phyloP scores from a whole-genome alignment of 2,888 invertebrate species.

The Meteorus colon region DNA sequence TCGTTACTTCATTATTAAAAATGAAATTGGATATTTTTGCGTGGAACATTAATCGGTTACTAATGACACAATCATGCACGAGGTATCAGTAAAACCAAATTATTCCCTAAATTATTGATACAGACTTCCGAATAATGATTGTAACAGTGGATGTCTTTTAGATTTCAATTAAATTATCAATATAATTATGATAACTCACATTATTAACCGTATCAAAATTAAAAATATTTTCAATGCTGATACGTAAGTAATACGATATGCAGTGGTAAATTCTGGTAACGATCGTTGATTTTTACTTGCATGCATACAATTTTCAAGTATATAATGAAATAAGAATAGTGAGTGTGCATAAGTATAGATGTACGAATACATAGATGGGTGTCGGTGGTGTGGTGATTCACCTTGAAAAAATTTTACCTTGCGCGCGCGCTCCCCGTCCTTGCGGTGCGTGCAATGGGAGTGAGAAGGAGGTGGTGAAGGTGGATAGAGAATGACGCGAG shows the following conservation, averaged over 20 bases:
- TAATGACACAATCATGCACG: too few relatives aligned
- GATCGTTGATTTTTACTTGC: slow-evolving; percentile 5
- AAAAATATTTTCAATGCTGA: too few relatives aligned
- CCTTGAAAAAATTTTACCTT: slow-evolving; percentile 64
- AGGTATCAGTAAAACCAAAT: too few relatives aligned
- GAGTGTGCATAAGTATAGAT: neutral
- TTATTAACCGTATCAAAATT: too few relatives aligned
- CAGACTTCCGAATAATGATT: too few relatives aligned
- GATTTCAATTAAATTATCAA: too few relatives aligned
- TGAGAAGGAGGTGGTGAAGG: slow-evolving; percentile 34
- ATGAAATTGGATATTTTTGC: too few relatives aligned
- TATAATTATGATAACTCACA: too few relatives aligned
- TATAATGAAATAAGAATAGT: slow-evolving; percentile 11
- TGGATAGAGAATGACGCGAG: slow-evolving; percentile 19
- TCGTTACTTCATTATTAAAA: too few relatives aligned
- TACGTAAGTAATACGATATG: neutral
- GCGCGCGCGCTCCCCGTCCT: slow-evolving; percentile 56
- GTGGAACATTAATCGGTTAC: too few relatives aligned
- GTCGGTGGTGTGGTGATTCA: slow-evolving; percentile 63
- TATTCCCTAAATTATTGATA: too few relatives aligned
- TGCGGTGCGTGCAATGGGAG: slow-evolving; percentile 48
- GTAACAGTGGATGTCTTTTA: too few relatives aligned
- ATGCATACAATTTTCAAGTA: neutral
- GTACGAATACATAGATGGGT: slow-evolving; percentile 35
- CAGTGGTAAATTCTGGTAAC: neutral